phyloP scores from a whole-genome alignment of 2,888 invertebrate genomes.

The Microctonus brassicae region DNA sequence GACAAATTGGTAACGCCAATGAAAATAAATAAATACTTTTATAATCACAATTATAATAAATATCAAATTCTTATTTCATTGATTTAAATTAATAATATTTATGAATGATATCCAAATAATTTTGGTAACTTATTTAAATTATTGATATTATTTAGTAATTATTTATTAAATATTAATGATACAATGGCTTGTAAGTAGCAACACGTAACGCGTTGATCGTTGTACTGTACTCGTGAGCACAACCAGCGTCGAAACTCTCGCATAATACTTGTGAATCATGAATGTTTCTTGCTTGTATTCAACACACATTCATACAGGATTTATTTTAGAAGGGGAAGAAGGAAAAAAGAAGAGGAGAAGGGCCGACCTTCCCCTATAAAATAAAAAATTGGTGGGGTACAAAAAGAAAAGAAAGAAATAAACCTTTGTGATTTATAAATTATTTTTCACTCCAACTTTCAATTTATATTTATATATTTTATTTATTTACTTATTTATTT shows the following conservation, averaged over 20 bases:
- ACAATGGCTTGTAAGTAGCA: constrained; percentile 9
- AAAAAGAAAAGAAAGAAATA: neutral
- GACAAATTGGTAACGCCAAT: constrained; percentile 10
- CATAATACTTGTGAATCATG: constrained; percentile 4
- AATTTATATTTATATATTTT: too few species aligned
- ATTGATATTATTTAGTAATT: neutral
- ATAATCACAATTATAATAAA: too few species aligned
- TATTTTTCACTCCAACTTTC: too few species aligned
- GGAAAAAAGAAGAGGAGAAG: constrained; percentile 35
- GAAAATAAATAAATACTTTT: too few species aligned
- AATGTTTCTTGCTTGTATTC: constrained; percentile 3
- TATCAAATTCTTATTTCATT: too few species aligned
- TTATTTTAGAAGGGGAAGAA: constrained; percentile 21
- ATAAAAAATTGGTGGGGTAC: neutral
- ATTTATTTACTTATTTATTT: too few species aligned
- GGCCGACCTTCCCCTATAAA: constrained; percentile 41
- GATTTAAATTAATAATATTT: constrained; percentile 5
- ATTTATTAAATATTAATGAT: neutral
- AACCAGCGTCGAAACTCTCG: neutral
- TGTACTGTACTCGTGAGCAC: constrained; percentile 7
- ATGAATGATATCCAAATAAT: neutral
- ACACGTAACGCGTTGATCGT: constrained; percentile 16
- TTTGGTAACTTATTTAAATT: neutral
- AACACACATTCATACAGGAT: neutral
- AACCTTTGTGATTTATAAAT: too few species aligned